Percentiles rank a stretch among this genome's conserved stretches.
Conservation (phyloP, 2,797 vertebrate genomes). For the Lerista edwardsae region DNA sequence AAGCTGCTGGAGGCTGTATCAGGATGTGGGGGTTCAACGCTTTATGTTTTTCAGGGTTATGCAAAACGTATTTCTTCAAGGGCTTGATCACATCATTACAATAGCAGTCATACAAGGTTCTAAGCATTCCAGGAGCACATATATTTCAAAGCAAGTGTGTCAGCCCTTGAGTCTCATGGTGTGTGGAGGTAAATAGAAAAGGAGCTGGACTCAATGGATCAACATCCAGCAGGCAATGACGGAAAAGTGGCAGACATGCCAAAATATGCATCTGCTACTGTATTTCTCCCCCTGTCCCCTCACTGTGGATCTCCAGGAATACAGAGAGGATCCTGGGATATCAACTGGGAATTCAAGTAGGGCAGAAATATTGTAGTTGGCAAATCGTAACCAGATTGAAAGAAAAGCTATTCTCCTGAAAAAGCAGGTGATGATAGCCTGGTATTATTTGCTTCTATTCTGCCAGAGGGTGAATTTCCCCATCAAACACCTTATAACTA, state of each 20-base stretch:
- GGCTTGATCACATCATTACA: not conserved
- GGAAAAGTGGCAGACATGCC: not conserved
- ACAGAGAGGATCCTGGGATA: not conserved
- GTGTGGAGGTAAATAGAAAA: not conserved
- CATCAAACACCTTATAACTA: not conserved
- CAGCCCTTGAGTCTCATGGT: not conserved
- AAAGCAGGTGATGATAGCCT: not conserved
- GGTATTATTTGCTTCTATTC: not conserved
- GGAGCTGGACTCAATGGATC: not conserved
- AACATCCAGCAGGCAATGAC: not conserved
- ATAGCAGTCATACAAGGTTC: not conserved
- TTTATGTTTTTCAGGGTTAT: too few relatives aligned
- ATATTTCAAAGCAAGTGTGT: not conserved
- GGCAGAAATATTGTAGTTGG: not conserved
- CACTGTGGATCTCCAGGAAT: not conserved
- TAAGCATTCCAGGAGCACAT: not conserved
- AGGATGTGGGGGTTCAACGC: too few relatives aligned
- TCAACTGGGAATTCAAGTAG: not conserved
- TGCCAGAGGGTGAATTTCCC: not conserved
- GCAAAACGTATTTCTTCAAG: too few relatives aligned
- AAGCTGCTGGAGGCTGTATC: not conserved
- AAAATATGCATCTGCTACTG: constrained; percentile 15
- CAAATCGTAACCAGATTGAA: not conserved
- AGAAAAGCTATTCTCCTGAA: not conserved
- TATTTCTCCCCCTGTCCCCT: not conserved